phyloP scores from a whole-genome alignment of 1,140 invertebrate genomes.

The Macrobrachium nipponense region DNA sequence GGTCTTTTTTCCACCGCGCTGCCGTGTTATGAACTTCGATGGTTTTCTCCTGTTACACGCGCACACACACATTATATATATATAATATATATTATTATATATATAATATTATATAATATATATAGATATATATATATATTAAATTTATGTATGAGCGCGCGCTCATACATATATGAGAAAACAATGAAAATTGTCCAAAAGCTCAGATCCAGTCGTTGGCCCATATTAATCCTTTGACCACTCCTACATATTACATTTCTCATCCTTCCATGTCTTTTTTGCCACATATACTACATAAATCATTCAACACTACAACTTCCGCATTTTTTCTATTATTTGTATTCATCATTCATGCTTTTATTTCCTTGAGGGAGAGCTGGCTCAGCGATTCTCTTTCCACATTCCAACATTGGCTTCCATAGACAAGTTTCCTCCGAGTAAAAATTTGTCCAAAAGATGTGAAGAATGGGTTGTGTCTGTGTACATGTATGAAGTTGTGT shows the following conservation, averaged over 20 bases:
- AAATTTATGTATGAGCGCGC: neutral
- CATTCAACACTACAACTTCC: neutral
- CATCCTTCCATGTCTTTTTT: neutral
- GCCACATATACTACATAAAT: too few relatives aligned
- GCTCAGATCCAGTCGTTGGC: too few relatives aligned
- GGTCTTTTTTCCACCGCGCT: too few relatives aligned
- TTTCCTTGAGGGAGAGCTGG: neutral
- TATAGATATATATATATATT: slow-evolving; percentile 21
- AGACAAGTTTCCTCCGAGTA: too few relatives aligned
- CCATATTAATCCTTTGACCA: too few relatives aligned
- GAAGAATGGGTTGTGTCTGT: too few relatives aligned
- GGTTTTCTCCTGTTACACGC: neutral
- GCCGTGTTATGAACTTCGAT: too few relatives aligned
- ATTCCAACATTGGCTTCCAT: neutral
- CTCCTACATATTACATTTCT: too few relatives aligned
- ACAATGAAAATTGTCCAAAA: too few relatives aligned
- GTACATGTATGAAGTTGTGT: too few relatives aligned
- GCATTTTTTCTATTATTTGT: neutral
- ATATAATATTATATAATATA: slow-evolving; percentile 24
- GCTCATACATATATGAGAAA: neutral
- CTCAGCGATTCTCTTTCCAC: neutral
- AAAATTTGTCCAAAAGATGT: too few relatives aligned
- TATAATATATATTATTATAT: slow-evolving; percentile 1
- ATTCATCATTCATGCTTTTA: neutral
- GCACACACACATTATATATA: slow-evolving; percentile 8